phyloP scores from a whole-genome alignment of 2,888 invertebrate genomes.

The Polyploca ridens region DNA sequence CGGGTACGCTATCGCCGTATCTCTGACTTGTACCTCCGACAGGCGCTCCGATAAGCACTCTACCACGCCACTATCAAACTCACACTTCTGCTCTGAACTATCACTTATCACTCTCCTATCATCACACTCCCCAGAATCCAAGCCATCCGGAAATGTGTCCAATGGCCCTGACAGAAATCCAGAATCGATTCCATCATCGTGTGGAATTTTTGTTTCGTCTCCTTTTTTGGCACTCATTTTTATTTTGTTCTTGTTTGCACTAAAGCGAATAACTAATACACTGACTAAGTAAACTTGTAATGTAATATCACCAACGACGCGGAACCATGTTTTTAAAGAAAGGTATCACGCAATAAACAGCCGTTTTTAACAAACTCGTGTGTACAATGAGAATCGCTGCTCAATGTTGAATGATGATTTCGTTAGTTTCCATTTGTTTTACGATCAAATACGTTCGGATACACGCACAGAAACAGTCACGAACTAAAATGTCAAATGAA shows the following conservation, averaged over 20 bases:
- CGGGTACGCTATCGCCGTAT: constrained; percentile 28
- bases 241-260: constrained; percentile 45
- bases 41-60: constrained; percentile 85
- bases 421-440: constrained; percentile 26
- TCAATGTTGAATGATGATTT: constrained; percentile 16
- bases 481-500: background rate
- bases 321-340: constrained; percentile 57
- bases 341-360: constrained; percentile 39
- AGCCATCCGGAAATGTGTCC: constrained; percentile 45
- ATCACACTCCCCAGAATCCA: constrained; percentile 38
- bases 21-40: constrained; percentile 77
- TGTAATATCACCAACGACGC: constrained; percentile 37
- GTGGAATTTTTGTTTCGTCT: constrained; percentile 61
- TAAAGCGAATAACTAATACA: constrained; percentile 24
- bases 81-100: constrained; percentile 36
- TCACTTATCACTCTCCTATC: constrained; percentile 52
- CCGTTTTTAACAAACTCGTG: constrained; percentile 47
- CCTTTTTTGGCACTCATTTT: constrained; percentile 76
- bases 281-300: constrained; percentile 22
- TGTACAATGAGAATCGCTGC: constrained; percentile 50
- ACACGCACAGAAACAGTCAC: constrained; percentile 14
- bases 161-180: constrained; percentile 68
- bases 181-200: constrained; percentile 67
- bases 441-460: constrained; percentile 20
- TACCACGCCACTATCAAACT: constrained; percentile 87